Conservation (phyloP, 2,888 invertebrate species). For the Xylota sylvarum region DNA sequence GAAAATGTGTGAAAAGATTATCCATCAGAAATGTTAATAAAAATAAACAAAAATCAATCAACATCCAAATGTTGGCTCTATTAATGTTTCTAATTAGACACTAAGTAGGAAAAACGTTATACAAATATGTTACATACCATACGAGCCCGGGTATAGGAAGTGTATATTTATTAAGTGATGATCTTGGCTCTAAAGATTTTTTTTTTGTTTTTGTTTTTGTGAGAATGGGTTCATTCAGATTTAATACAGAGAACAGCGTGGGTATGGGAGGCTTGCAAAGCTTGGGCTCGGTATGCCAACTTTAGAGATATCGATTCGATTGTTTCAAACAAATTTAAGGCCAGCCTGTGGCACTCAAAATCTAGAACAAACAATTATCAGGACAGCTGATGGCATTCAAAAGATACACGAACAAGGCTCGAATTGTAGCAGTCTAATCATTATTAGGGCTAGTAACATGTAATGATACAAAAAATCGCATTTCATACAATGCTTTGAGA, state of each 20-base stretch:
- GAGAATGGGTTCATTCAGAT: slow-evolving; percentile 3
- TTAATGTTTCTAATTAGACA: slow-evolving; percentile 26
- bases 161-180: slow-evolving; percentile 7
- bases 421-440: too few relatives aligned
- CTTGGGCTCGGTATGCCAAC: too few relatives aligned
- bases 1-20: slow-evolving; percentile 23
- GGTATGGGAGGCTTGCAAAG: background rate
- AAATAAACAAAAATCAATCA: slow-evolving; percentile 23
- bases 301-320: too few relatives aligned
- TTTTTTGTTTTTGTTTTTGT: background rate
- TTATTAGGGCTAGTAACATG: too few relatives aligned
- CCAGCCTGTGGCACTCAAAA: too few relatives aligned
- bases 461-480: too few relatives aligned
- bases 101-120: slow-evolving; percentile 24
- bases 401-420: too few relatives aligned
- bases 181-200: background rate
- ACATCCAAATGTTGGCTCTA: background rate
- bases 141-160: background rate
- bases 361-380: too few relatives aligned
- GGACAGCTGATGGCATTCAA: too few relatives aligned
- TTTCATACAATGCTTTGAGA: too few relatives aligned
- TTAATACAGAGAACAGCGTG: too few relatives aligned
- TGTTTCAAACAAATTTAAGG: too few relatives aligned
- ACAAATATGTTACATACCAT: slow-evolving; percentile 12
- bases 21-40: slow-evolving; percentile 24